These are phyloP conservation scores for Zygothrica quintamaculata DNA, from an alignment of 2,888 invertebrate species.

Conservation along the genomic window DNA sequence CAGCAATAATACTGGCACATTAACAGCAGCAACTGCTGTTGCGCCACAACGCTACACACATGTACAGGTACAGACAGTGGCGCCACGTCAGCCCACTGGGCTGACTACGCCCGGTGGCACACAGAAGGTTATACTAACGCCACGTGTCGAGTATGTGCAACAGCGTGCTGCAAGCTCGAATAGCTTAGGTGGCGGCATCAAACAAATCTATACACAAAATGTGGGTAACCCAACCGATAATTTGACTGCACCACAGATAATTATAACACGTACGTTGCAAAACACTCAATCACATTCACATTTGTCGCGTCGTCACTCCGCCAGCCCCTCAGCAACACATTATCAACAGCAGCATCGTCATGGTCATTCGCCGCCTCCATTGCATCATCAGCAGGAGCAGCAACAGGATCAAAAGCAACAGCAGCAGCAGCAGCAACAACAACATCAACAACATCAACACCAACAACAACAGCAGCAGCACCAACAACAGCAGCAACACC, in stretches of 20 bases:
- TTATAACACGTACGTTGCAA: constrained; percentile 79
- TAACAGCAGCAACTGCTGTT: constrained; percentile 16
- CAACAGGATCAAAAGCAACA: constrained; percentile 20
- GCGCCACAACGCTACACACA: constrained; percentile 78
- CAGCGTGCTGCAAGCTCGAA: constrained; percentile 49
- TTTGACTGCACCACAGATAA: constrained; percentile 76
- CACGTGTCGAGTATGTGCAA: constrained; percentile 81
- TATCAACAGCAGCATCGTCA: constrained; percentile 55
- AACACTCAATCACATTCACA: constrained; percentile 53
- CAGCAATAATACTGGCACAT: constrained; percentile 17
- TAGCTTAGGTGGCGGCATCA: constrained; percentile 38
- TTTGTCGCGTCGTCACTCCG: constrained; percentile 76
- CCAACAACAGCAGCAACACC: constrained; percentile 45
- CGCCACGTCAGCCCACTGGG: constrained; percentile 76
- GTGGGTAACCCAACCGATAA: constrained; percentile 23
- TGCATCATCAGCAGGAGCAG: constrained; percentile 36
- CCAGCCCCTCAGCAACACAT: constrained; percentile 74
- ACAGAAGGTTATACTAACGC: constrained; percentile 83
- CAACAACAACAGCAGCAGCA: constrained; percentile 51
- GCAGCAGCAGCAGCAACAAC: constrained; percentile 45
- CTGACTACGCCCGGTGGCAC: constrained; percentile 71
- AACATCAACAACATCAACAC: constrained; percentile 10
- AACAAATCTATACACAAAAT: constrained; percentile 64
- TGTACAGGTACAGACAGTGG: constrained; percentile 82
- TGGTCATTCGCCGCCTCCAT: constrained; percentile 37